These are phyloP conservation scores for Ceyx melanurus DNA, from an alignment of 2,113 vertebrate species.

Conservation along the genomic window DNA sequence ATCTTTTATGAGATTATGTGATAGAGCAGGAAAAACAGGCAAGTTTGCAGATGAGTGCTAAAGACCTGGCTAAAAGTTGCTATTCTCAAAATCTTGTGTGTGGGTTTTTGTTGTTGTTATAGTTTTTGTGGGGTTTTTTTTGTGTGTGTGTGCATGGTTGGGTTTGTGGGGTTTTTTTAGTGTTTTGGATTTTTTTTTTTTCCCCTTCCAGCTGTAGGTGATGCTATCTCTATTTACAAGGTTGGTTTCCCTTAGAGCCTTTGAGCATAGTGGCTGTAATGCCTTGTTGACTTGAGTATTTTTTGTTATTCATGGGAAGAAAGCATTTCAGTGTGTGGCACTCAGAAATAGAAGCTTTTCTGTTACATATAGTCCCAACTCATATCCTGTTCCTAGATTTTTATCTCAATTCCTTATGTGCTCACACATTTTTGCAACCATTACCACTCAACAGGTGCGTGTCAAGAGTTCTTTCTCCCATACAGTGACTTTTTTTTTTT, in stretches of 20 bases:
- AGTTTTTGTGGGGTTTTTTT: too few species aligned
- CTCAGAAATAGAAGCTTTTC: neutral
- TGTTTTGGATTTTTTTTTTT: neutral
- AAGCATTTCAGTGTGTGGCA: neutral
- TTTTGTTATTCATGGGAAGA: neutral
- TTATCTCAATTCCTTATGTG: neutral
- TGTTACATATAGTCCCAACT: neutral
- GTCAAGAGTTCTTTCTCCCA: neutral
- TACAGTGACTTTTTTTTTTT: neutral
- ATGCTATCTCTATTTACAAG: neutral
- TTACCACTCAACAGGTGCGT: neutral
- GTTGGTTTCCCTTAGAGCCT: neutral
- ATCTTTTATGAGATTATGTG: neutral
- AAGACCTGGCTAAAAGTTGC: neutral
- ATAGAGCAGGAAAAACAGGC: neutral
- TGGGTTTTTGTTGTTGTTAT: neutral
- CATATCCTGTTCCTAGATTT: neutral
- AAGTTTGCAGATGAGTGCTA: neutral
- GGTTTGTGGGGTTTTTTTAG: too few species aligned
- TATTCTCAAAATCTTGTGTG: neutral
- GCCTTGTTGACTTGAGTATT: neutral
- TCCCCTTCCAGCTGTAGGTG: neutral
- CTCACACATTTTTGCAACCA: neutral
- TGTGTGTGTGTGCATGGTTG: too few species aligned
- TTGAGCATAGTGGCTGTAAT: neutral